Evolutionary conservation across 2,797 vertebrate species (phyloP), one percentile per base, ranked within the genome.

Genomic region (Alectoris magna): DNA sequence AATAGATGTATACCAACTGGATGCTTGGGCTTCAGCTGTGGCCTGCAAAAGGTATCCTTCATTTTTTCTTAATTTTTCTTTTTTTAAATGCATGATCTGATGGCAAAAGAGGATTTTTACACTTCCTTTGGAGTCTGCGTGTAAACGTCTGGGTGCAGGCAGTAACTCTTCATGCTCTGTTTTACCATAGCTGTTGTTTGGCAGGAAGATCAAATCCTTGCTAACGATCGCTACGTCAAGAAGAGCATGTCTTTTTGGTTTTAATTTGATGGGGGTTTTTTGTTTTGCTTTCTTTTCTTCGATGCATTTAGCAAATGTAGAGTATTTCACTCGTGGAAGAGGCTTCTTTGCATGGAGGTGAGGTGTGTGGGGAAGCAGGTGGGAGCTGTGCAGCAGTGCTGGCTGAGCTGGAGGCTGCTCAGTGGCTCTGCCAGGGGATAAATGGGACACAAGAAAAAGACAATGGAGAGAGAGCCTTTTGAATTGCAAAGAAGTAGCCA

Each of bases 251-350:
- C 7, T 27, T 27, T n/a, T 21, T 34, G 11, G 18, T 46, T 44
- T 21, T 7, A 34, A 41, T 0, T 27, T 3, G 2, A 2, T 19
- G 21, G 27, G 0, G 9, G 0, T 3, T 75, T 62, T 19, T n/a
- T 53, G 14, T 15, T 53, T 27, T 60, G 16, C 3, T 34, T 77
- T 64, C 21, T 36, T 0, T 3, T 38, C 75, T 63, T 21, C 31
- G 22, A 18, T 62, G 17, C 24, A 16, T 58, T 6, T 64, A 18
- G 44, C 5, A 43, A 60, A 14, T 18, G 14, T 6, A 21, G 27
- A 22, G 26, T 13, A 4, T 66, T 38, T 64, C 24, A 13, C 31
- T 62, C 34, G 16, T 24, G 7, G 43, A 18, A 62, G n/a, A 44
- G 31, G 19, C 48, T 10, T 49, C 31, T 67, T 22, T 67, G 53